A percentile compares a stretch with the other conserved stretches of the same genome.
Evolutionary conservation across 2,888 invertebrate species (phyloP).

Genomic region (Panzeria rudis): DNA sequence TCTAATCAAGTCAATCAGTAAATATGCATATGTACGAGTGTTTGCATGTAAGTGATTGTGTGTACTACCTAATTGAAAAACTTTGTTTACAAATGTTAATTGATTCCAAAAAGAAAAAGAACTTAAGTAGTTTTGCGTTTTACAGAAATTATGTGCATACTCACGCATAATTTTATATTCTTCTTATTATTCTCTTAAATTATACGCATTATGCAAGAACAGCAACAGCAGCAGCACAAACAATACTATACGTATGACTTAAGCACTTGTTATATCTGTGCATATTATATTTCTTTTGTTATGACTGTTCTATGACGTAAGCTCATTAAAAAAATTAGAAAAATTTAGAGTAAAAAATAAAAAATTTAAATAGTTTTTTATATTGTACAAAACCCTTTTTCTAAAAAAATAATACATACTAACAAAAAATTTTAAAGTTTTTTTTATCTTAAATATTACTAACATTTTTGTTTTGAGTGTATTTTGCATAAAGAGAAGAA

Average conservation of each 20-base stretch:
- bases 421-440: background rate
- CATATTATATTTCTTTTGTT: conserved; percentile 26
- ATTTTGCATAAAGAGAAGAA: background rate
- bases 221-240: conserved; percentile 26
- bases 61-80: conserved; percentile 44
- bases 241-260: conserved; percentile 26
- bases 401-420: background rate
- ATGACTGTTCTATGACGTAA: background rate
- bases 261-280: conserved; percentile 50
- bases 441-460: background rate
- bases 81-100: conserved; percentile 65
- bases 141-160: conserved; percentile 43
- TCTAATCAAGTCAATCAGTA: conserved; percentile 60
- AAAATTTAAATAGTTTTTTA: background rate
- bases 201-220: conserved; percentile 61
- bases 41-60: background rate
- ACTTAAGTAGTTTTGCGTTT: background rate
- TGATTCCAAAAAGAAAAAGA: conserved; percentile 34
- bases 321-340: conserved; percentile 26
- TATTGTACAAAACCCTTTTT: background rate
- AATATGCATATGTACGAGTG: conserved; percentile 16
- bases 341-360: background rate
- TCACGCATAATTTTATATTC: conserved; percentile 65
- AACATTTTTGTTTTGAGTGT: conserved; percentile 48
- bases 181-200: conserved; percentile 41